Conservation (phyloP, 2,797 vertebrate species). For the Acrocephalus scirpaceus region DNA sequence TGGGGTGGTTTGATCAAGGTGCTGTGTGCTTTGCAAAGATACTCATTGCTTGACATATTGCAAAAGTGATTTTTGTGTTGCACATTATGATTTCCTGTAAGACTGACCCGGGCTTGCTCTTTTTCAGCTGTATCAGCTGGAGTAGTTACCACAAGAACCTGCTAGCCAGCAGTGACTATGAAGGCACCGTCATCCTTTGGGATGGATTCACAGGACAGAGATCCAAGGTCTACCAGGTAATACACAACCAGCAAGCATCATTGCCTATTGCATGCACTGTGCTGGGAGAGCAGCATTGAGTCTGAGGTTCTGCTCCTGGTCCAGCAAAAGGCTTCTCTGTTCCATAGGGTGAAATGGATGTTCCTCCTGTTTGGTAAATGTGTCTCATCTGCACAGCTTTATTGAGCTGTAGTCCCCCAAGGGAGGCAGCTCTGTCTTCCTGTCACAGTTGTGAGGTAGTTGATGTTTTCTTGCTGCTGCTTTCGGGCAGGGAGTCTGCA, state of each 20-base stretch:
- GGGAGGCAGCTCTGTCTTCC: not conserved
- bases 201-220: constrained; percentile 98
- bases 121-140: constrained; percentile 99
- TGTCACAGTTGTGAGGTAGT: not conserved
- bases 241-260: not conserved
- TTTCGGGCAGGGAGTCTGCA: not conserved
- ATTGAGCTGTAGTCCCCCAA: not conserved
- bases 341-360: not conserved
- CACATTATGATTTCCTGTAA: not conserved
- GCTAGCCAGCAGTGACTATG: constrained; percentile 98
- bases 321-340: not conserved
- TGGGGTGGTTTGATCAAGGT: not conserved
- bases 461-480: not conserved
- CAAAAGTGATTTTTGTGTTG: not conserved
- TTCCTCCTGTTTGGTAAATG: not conserved
- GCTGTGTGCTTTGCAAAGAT: not conserved
- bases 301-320: not conserved
- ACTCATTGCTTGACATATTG: not conserved
- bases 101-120: not conserved
- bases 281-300: not conserved
- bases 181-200: constrained; percentile 99
- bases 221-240: constrained; percentile 99
- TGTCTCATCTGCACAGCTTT: not conserved
- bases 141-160: constrained; percentile 99
- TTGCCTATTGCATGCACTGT: accelerated